Base-by-base conservation (phyloP, 2,113 vertebrate genomes). In the Anarrhichthys ocellatus region DNA sequence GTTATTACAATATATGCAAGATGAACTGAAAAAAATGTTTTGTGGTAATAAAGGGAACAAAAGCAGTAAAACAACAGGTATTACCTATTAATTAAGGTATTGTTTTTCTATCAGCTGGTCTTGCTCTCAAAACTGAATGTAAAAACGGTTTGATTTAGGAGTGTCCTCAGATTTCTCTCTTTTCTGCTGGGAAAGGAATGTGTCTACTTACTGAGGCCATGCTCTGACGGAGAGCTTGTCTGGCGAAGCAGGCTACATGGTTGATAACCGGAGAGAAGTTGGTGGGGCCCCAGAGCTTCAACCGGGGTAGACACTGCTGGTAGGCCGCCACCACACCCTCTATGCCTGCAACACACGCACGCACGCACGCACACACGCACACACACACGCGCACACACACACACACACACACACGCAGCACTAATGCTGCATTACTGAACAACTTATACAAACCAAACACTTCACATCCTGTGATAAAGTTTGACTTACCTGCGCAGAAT, bases 251-350 rank as follows among this genome's bases (percentile, higher is more conserved):
- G 69, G 97, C 95, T 54, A 96, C 95, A 0, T 97, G 97, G 84
- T 95, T 97, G 85, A 99, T 99, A 84, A 99, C 95, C 5, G 97
- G 97, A 90, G 97, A 94, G 88, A 99, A 99, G 90, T 98, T 97
- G 50, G 97, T 99, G 71, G 97, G 97, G 8, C 97, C 97, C 46
- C 97, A 98, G 36, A 99, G 95, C 82, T 71, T 97, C 72, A 99
- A 88, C 92, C 96, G 96, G 75, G 97, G 97, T 67, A 99, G 95
- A 73, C 97, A 99, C 40, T 82, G 65, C 74, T 96, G 94, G 83
- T 99, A 99, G 0, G 96, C 96, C 27, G 95, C 92, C 86, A 98
- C 88, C 78, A 99, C 94, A 20, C 97, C 97, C 82, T 99, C 95
- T 29, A 98, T 95, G 65, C 97, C 97, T 99, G 87, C 15, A 65